phyloP scores from a whole-genome alignment of 1,140 invertebrate species.

The Liolophura sinensis region DNA sequence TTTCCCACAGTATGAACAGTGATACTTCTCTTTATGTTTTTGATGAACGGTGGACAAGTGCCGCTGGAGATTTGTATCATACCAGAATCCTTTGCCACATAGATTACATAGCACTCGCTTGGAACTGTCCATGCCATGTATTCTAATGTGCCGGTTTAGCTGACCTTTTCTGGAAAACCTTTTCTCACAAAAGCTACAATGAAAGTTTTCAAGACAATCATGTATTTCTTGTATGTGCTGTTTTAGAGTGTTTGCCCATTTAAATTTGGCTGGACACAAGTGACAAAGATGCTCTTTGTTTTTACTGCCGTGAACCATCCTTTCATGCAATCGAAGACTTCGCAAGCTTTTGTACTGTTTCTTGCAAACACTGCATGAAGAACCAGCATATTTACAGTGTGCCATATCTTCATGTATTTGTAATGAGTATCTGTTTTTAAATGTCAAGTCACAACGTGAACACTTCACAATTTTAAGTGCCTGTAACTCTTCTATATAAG shows the following conservation, averaged over 20 bases:
- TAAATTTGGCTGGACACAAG: constrained; percentile 36
- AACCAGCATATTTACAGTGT: not conserved
- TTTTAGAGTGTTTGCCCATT: constrained; percentile 29
- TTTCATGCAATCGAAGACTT: constrained; percentile 31
- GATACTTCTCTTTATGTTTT: constrained; percentile 28
- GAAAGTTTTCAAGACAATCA: constrained; percentile 24
- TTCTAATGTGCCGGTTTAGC: constrained; percentile 31
- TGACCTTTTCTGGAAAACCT: constrained; percentile 34
- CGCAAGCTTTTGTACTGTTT: constrained; percentile 29
- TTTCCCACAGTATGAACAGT: constrained; percentile 47
- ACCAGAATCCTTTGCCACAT: constrained; percentile 35
- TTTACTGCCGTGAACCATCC: constrained; percentile 26
- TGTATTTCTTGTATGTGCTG: constrained; percentile 43
- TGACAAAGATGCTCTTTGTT: constrained; percentile 27
- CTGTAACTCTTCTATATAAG: constrained; percentile 24
- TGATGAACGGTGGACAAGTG: constrained; percentile 32
- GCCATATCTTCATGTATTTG: constrained; percentile 9
- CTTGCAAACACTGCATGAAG: constrained; percentile 18
- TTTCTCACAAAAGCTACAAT: constrained; percentile 34
- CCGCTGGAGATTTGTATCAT: constrained; percentile 33
- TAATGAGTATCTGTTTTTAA: constrained; percentile 10
- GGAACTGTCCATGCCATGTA: constrained; percentile 28
- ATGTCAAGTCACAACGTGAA: constrained; percentile 12
- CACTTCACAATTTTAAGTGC: constrained; percentile 16
- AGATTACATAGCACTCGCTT: constrained; percentile 27